A percentile compares a stretch with the other conserved stretches of the same genome.
Evolutionary conservation across 2,888 invertebrate genomes (phyloP).

Genomic region (Nymphalis polychloros): DNA sequence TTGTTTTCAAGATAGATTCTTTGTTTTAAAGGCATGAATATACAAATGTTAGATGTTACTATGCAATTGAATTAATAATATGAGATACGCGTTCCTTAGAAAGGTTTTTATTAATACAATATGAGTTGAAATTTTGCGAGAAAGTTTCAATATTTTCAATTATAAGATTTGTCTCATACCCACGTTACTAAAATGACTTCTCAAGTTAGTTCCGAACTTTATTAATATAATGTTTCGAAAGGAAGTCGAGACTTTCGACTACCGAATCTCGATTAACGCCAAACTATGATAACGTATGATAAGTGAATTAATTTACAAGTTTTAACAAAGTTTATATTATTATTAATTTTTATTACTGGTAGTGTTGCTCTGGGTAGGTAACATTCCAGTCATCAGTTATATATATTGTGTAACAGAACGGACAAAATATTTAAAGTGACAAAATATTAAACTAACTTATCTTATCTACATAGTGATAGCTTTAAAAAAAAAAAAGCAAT

Average conservation of each 20-base stretch:
- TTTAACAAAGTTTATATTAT: neutral
- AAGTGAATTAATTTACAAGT: slow-evolving; percentile 3
- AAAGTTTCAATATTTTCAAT: slow-evolving; percentile 26
- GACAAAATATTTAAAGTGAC: too few species aligned
- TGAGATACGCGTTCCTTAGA: too few species aligned
- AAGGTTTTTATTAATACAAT: neutral
- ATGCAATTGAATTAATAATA: too few species aligned
- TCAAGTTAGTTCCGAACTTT: slow-evolving; percentile 48
- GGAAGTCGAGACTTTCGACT: slow-evolving; percentile 30
- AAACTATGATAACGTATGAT: slow-evolving; percentile 23
- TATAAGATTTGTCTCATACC: slow-evolving; percentile 34
- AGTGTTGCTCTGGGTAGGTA: too few species aligned
- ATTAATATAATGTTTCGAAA: slow-evolving; percentile 49
- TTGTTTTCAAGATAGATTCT: neutral
- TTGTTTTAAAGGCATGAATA: too few species aligned
- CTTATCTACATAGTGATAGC: too few species aligned
- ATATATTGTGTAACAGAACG: neutral
- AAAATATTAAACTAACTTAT: too few species aligned
- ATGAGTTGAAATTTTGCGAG: neutral
- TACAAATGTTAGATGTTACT: too few species aligned
- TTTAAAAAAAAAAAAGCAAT: too few species aligned
- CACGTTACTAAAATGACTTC: slow-evolving; percentile 30
- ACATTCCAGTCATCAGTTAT: too few species aligned
- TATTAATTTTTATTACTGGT: too few species aligned
- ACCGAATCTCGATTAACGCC: slow-evolving; percentile 34